These are phyloP conservation scores for Phyllotreta striolata DNA, from an alignment of 2,888 invertebrate species.

Conservation along the genomic window DNA sequence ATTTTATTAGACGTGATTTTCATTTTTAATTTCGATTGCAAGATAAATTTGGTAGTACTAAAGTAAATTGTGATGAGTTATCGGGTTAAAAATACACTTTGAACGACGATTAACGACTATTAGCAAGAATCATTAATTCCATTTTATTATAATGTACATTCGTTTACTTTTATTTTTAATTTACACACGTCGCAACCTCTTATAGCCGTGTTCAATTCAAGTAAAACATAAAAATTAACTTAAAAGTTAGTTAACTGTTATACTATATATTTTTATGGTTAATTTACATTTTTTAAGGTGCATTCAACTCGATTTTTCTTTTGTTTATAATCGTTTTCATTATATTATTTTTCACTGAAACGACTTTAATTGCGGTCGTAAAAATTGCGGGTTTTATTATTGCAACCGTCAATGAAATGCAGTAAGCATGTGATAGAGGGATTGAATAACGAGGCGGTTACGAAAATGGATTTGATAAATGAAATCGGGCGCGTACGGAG, in stretches of 20 bases:
- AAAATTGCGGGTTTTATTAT: conserved; percentile 7
- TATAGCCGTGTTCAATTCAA: conserved; percentile 7
- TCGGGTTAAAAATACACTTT: too few relatives aligned
- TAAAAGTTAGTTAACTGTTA: conserved; percentile 14
- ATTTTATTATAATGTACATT: neutral
- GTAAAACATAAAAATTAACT: conserved; percentile 20
- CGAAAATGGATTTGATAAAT: too few relatives aligned
- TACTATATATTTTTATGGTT: conserved; percentile 9
- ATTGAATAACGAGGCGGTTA: neutral
- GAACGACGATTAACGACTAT: too few relatives aligned
- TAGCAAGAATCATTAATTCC: neutral
- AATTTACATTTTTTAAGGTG: conserved; percentile 12
- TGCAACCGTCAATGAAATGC: neutral
- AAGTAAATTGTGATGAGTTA: too few relatives aligned
- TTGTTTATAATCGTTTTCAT: conserved; percentile 13
- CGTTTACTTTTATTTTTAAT: neutral
- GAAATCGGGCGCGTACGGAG: too few relatives aligned
- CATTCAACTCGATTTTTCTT: conserved; percentile 14
- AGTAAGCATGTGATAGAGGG: neutral
- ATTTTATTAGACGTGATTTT: too few relatives aligned
- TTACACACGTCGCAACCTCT: conserved; percentile 10
- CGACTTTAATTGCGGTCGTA: conserved; percentile 14
- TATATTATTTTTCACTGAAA: conserved; percentile 1
- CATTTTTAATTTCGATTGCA: too few relatives aligned
- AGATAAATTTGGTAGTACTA: too few relatives aligned